Evolutionary conservation across 2,797 vertebrate species (phyloP).

Genomic region (Pelodytes ibericus): DNA sequence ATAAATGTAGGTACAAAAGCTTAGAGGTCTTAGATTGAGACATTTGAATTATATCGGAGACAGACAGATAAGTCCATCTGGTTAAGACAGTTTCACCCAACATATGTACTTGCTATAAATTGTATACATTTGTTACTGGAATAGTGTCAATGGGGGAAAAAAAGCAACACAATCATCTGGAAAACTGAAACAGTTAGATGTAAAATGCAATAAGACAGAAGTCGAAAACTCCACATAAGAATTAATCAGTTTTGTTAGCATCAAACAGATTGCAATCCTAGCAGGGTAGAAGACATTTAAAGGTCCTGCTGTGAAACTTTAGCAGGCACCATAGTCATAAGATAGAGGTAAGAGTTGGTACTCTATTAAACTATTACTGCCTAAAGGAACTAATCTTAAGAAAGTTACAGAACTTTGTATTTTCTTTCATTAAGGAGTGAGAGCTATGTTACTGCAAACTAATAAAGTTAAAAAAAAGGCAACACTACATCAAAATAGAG

Average conservation of each 20-base stretch:
- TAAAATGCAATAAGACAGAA: slow-evolving; percentile 58
- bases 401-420: slow-evolving; percentile 44
- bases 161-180: slow-evolving; percentile 57
- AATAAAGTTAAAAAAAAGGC: too few relatives aligned
- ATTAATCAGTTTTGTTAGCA: slow-evolving; percentile 66
- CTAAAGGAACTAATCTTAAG: slow-evolving; percentile 59
- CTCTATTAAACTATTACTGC: slow-evolving; percentile 68
- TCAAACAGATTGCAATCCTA: slow-evolving; percentile 67
- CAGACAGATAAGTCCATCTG: slow-evolving; percentile 51
- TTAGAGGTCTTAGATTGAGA: neutral
- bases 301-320: slow-evolving; percentile 64
- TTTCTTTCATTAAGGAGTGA: neutral
- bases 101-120: slow-evolving; percentile 50
- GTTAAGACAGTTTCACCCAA: slow-evolving; percentile 42
- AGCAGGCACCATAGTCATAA: slow-evolving; percentile 58
- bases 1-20: neutral
- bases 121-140: slow-evolving; percentile 42
- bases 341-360: slow-evolving; percentile 67
- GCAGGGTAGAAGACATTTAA: slow-evolving; percentile 64
- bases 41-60: slow-evolving; percentile 27
- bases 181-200: slow-evolving; percentile 59
- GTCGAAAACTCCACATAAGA: slow-evolving; percentile 62
- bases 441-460: too few relatives aligned
- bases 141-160: slow-evolving; percentile 17
- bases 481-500: too few relatives aligned